phyloP scores from a whole-genome alignment of 2,888 invertebrate species.

The Thelaira solivaga region DNA sequence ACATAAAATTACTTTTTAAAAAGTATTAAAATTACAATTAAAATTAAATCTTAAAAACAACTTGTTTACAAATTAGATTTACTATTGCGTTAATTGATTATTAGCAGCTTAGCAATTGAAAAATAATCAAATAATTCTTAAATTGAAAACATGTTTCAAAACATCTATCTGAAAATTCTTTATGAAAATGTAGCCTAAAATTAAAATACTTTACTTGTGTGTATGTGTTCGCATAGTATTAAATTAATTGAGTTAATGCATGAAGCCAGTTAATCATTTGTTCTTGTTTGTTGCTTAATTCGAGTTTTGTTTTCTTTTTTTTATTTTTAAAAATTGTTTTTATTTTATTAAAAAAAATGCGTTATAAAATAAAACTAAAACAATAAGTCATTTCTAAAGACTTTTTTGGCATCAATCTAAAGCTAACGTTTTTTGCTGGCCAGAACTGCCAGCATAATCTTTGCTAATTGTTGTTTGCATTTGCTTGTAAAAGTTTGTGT shows the following conservation, averaged over 20 bases:
- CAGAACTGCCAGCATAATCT: too few species aligned
- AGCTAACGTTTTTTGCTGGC: too few species aligned
- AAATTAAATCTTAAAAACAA: slow-evolving; percentile 6
- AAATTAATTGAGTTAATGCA: not conserved
- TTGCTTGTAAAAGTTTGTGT: too few species aligned
- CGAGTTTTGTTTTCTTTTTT: too few species aligned
- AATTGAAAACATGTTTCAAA: slow-evolving; percentile 33
- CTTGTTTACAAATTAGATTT: slow-evolving; percentile 26
- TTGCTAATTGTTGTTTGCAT: too few species aligned
- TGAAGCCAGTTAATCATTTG: too few species aligned
- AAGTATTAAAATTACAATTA: slow-evolving; percentile 26
- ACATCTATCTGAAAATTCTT: not conserved
- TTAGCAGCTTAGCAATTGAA: slow-evolving; percentile 30
- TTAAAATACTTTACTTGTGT: not conserved
- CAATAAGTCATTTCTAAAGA: too few species aligned
- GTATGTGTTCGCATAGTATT: slow-evolving; percentile 29
- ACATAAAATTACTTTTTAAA: slow-evolving; percentile 13
- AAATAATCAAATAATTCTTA: slow-evolving; percentile 4
- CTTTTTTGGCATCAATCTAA: too few species aligned
- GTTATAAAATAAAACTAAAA: too few species aligned
- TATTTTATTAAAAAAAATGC: too few species aligned
- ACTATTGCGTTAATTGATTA: slow-evolving; percentile 35
- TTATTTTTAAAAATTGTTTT: too few species aligned
- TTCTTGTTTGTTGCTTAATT: too few species aligned
- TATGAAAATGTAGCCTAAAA: not conserved